Conservation (phyloP, 2,888 invertebrate species). For the Dryocosmus kuriphilus region DNA sequence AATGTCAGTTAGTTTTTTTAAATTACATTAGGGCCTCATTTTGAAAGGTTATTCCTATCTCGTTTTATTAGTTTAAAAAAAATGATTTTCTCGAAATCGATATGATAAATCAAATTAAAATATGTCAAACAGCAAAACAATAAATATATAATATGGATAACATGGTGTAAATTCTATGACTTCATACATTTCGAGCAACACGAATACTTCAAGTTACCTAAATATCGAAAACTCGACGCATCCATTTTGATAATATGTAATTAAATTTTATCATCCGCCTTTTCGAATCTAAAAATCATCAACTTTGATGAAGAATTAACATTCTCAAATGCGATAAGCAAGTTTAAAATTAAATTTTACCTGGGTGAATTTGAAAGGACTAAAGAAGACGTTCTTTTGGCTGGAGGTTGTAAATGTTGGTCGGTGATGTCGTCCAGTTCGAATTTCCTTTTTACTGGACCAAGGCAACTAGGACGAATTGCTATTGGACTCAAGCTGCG, state of each 20-base stretch:
- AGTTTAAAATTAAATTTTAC: slow-evolving; percentile 56
- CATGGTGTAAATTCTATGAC: too few relatives aligned
- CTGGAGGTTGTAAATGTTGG: slow-evolving; percentile 72
- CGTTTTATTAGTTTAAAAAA: too few relatives aligned
- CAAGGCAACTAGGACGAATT: slow-evolving; percentile 81
- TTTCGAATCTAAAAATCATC: not conserved
- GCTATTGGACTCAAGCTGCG: slow-evolving; percentile 94
- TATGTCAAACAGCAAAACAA: not conserved
- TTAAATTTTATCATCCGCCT: not conserved
- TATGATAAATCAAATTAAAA: too few relatives aligned
- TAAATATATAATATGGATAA: too few relatives aligned
- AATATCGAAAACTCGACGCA: not conserved
- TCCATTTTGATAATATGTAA: not conserved
- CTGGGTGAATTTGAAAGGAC: slow-evolving; percentile 73
- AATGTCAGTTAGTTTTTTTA: not conserved
- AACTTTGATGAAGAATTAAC: not conserved
- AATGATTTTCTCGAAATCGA: too few relatives aligned
- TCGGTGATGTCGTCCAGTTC: slow-evolving; percentile 80
- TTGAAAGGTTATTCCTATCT: not conserved
- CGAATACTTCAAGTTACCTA: not conserved
- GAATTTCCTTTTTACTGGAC: slow-evolving; percentile 82
- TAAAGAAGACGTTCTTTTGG: slow-evolving; percentile 74
- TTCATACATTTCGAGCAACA: not conserved
- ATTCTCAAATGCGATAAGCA: not conserved
- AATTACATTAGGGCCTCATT: not conserved